Base-by-base conservation (phyloP, 2,888 invertebrate genomes). In the Chrysina gloriosa region DNA sequence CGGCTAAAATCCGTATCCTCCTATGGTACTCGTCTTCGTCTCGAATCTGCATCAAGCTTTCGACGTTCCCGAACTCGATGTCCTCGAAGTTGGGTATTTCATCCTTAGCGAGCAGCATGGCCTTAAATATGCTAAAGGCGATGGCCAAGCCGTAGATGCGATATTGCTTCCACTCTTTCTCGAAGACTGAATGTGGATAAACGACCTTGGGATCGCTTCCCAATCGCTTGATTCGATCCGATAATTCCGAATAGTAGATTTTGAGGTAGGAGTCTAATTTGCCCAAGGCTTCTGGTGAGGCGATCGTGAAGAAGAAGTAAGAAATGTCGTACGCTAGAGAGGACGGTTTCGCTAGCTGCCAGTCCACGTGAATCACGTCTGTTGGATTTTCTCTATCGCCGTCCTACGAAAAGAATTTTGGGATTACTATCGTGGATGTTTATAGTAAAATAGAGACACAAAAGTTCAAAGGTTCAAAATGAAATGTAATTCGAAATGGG, bases 391-490 rank as follows among this genome's bases (percentile, higher is more conserved):
- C 1, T 25, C 66, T 3, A 52, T 71, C 6, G 11, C 72, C 3
- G 72, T 34, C 6, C 36, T 42, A n/a, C n/a, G 11, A 25, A 58
- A 56, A n/a, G 3, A 34, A n/a, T n/a, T n/a, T n/a, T n/a, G n/a
- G n/a, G n/a, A n/a, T n/a, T n/a, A n/a, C n/a, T n/a, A n/a, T n/a
- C n/a, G n/a, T n/a, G n/a, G n/a, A n/a, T n/a, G n/a, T n/a, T n/a
- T n/a, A n/a, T n/a, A n/a, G n/a, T n/a, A n/a, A n/a, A n/a, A n/a
- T n/a, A n/a, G n/a, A n/a, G n/a, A n/a, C n/a, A n/a, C n/a, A n/a
- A n/a, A n/a, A n/a, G n/a, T n/a, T n/a, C n/a, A n/a, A n/a, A n/a
- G n/a, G n/a, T n/a, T n/a, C n/a, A n/a, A n/a, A n/a, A n/a, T n/a
- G n/a, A n/a, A n/a, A n/a, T n/a, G n/a, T n/a, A n/a, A n/a, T n/a